Conservation (phyloP, 2,888 invertebrate genomes). For the Lasioglossum malachurum region DNA sequence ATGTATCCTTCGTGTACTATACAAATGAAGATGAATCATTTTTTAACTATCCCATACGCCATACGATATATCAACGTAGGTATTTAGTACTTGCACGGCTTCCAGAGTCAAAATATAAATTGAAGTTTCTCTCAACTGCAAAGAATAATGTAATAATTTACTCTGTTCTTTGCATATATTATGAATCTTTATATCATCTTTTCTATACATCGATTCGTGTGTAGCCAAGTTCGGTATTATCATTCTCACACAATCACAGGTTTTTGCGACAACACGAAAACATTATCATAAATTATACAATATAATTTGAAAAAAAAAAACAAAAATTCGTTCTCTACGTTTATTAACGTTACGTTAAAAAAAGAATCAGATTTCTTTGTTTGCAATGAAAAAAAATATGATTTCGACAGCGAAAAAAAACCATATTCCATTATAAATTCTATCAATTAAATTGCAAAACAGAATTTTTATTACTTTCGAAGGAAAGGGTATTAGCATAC, state of each 20-base stretch:
- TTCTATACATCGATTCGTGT: not conserved
- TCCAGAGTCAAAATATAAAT: conserved; percentile 54
- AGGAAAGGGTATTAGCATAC: not conserved
- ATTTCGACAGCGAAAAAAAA: not conserved
- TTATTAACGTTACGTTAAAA: not conserved
- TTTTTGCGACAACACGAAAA: not conserved
- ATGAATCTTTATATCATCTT: not conserved
- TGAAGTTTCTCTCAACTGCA: not conserved
- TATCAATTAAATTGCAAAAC: not conserved
- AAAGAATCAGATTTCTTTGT: not conserved
- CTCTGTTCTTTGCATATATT: not conserved
- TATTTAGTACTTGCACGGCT: conserved; percentile 47
- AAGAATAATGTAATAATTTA: not conserved
- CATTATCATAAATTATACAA: not conserved
- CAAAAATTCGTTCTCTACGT: not conserved
- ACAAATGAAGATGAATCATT: conserved; percentile 21
- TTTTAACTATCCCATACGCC: conserved; percentile 14
- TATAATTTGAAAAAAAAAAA: not conserved
- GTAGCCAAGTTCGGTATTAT: not conserved
- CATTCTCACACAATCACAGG: not conserved
- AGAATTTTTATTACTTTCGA: not conserved
- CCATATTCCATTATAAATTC: not conserved
- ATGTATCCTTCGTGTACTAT: not conserved
- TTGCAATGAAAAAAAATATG: conserved; percentile 1
- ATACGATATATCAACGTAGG: conserved; percentile 17